Evolutionary conservation across 2,888 invertebrate genomes (phyloP), one percentile per base, ranked within the genome.

Genomic region (Deilephila porcellus): DNA sequence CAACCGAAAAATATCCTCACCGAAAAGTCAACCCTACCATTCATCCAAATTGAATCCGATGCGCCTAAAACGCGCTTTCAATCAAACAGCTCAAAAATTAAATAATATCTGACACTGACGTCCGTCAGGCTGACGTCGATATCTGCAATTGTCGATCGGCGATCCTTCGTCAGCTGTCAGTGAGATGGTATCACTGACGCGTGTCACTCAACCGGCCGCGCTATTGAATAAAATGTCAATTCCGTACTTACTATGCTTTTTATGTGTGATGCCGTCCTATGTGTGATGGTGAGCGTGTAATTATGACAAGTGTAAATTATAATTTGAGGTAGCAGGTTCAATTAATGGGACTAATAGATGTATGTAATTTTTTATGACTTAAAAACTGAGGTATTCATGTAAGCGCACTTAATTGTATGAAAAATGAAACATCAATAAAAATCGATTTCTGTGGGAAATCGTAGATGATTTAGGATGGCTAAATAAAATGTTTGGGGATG

Each of bases 131-230:
- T 75, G 78, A 78, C 76, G 74, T 79, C 80, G 75, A 82, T 87
- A 87, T 88, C 88, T 82, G 80, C 85, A 79, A 80, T 85, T 82
- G 84, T 82, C 82, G 82, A 90, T 88, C 89, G 84, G 74, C 77
- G 87, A 86, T 91, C 92, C 93, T 92, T 90, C 91, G 91, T 92
- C 91, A 90, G 84, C 81, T 87, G 92, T 90, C 89, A 87, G 86
- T 78, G 78, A 82, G 85, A 81, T 82, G 86, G 84, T 93, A 93
- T 93, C 93, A 80, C 72, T 85, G 91, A 90, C 90, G 84, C 74
- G 77, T 84, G 92, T 92, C 93, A 89, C 81, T 93, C 92, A 88
- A 73, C 75, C 76, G 77, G 78, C 73, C 73, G 76, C 81, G 80
- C 87, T 82, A 88, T 89, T 88, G 86, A 93, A 90, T 91, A 84